Conservation (phyloP, 2,888 invertebrate species). For the Hipparchia semele region DNA sequence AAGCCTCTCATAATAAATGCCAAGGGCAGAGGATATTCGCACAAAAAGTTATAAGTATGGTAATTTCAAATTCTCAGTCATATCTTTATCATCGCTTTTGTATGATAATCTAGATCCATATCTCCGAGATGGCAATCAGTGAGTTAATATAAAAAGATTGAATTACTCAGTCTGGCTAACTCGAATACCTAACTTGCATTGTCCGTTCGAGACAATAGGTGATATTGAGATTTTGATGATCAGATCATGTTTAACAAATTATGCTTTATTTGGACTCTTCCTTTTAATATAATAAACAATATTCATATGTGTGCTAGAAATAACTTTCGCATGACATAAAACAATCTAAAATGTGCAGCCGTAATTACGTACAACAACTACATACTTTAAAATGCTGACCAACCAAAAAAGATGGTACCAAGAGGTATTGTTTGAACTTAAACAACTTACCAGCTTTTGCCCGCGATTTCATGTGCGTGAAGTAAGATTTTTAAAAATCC, state of each 20-base stretch:
- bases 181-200: conserved; percentile 53
- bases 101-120: conserved; percentile 36
- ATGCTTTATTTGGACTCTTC: conserved; percentile 28
- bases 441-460: too few species aligned
- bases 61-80: conserved; percentile 28
- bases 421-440: too few species aligned
- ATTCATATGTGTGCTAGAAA: not conserved
- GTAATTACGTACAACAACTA: too few species aligned
- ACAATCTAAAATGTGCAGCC: too few species aligned
- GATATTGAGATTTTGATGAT: conserved; percentile 62
- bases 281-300: not conserved
- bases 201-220: conserved; percentile 60
- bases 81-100: conserved; percentile 36
- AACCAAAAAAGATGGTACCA: too few species aligned
- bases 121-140: conserved; percentile 37
- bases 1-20: conserved; percentile 19
- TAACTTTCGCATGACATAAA: too few species aligned
- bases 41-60: conserved; percentile 25
- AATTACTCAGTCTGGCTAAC: conserved; percentile 41
- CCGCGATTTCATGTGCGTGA: too few species aligned
- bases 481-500: too few species aligned
- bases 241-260: conserved; percentile 52
- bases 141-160: conserved; percentile 36
- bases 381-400: too few species aligned
- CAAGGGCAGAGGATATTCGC: conserved; percentile 14